These are phyloP conservation scores for Zapornia atra DNA, from an alignment of 2,113 vertebrate genomes.

Conservation along the genomic window DNA sequence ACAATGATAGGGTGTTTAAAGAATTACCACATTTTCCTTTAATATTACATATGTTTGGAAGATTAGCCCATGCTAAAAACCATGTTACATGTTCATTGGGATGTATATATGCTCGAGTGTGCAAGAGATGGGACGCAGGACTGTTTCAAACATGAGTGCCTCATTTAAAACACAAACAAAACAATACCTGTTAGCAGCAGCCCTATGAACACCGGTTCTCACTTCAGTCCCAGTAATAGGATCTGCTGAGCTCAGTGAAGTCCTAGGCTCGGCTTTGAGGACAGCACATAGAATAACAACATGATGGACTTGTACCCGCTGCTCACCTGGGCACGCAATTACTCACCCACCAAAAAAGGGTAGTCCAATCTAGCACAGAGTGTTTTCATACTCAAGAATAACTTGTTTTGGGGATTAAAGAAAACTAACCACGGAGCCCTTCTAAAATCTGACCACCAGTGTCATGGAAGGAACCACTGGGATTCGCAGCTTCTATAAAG, in stretches of 20 bases:
- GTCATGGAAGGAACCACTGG: not conserved
- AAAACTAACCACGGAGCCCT: not conserved
- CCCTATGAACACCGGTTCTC: no score
- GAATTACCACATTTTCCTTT: slow-evolving; percentile 67
- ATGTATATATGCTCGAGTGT: not conserved
- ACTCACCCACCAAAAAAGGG: not conserved
- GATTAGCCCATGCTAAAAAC: slow-evolving; percentile 23
- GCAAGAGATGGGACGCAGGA: not conserved
- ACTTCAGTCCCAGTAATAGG: not conserved
- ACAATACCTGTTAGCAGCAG: not conserved
- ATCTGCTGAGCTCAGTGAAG: not conserved
- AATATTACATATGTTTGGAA: slow-evolving; percentile 65
- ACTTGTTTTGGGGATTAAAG: not conserved
- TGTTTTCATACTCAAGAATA: not conserved
- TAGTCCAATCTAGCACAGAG: not conserved
- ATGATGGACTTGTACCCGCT: not conserved
- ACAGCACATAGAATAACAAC: rapidly evolving
- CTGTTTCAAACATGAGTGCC: not conserved
- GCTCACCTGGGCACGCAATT: not conserved
- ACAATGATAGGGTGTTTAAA: slow-evolving; percentile 70
- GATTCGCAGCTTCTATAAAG: not conserved
- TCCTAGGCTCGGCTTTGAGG: not conserved
- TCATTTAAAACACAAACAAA: not conserved
- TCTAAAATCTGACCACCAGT: not conserved
- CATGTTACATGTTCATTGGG: not conserved